phyloP scores from a whole-genome alignment of 1,140 invertebrate genomes.

The Diabrotica undecimpunctata region DNA sequence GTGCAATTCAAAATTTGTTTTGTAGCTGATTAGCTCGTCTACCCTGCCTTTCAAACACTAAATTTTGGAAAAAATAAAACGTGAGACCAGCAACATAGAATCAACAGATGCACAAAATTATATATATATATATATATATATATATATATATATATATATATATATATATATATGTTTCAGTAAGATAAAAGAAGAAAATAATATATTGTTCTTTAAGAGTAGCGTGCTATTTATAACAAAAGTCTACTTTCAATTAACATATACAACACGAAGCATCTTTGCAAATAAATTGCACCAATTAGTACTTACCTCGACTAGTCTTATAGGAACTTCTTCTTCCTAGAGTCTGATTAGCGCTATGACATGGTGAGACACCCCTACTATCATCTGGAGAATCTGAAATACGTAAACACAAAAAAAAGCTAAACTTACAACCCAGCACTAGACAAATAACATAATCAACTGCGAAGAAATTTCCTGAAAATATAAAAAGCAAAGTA shows the following conservation, averaged over 20 bases:
- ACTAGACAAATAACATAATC: too few species aligned
- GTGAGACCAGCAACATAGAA: constrained; percentile 4
- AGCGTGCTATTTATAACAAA: constrained; percentile 26
- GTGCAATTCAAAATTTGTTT: constrained; percentile 20
- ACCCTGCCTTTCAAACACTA: constrained; percentile 17
- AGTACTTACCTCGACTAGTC: constrained; percentile 72
- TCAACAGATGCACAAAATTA: constrained; percentile 16
- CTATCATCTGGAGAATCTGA: constrained; percentile 80
- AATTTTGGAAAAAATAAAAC: constrained; percentile 9
- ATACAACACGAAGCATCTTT: constrained; percentile 23
- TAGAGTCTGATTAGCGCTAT: constrained; percentile 61
- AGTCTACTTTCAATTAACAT: constrained; percentile 16
- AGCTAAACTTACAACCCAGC: too few species aligned
- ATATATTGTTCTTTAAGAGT: constrained; percentile 15
- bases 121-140: too few species aligned
- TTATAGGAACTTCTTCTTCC: constrained; percentile 81
- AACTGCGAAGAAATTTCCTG: too few species aligned
- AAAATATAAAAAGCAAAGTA: too few species aligned
- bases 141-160: too few species aligned
- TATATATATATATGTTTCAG: too few species aligned
- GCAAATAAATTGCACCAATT: background rate
- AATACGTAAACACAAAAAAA: constrained; percentile 38
- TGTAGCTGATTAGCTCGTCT: constrained; percentile 15
- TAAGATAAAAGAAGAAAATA: constrained; percentile 10
- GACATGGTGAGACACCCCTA: constrained; percentile 67